Evolutionary conservation across 2,797 vertebrate species (phyloP), one percentile per base, ranked within the genome.

Genomic region (Pipistrellus pipistrellus): DNA sequence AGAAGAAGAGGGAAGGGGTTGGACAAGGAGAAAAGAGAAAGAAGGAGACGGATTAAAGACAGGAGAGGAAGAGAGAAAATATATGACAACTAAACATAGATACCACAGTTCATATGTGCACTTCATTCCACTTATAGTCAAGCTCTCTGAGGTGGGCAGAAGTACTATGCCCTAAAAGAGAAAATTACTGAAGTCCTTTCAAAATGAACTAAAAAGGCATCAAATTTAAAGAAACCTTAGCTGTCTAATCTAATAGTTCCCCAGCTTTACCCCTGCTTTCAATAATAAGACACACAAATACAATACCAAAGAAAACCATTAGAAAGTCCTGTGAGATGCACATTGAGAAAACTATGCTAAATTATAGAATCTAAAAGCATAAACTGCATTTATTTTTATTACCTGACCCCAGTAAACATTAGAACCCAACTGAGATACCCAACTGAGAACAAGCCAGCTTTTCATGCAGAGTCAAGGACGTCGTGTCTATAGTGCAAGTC

Each of bases 141-240:
- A 23, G 23, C 35, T 88, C 27, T 73, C 57, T 93, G 14, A 73
- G 46, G 44, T 69, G 44, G 25, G 27, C 46, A 44, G 14, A n/a
- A 64, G 23, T 23, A 41, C 14, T 73, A 62, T 7, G 15, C 25
- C 72, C 72, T 14, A 55, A 89, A 94, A 88, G 23, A 75, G 9
- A 91, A 94, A 88, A 69, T 46, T 10, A 53, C 51, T 82, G 17
- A 81, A 55, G 15, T 48, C 38, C 20, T 92, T 93, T 90, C 25
- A 89, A 35, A 91, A 38, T 35, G 21, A 68, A 69, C 38, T 82
- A n/a, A 93, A 90, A 66, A 57, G 4, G 18, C 8, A 93, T 6
- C 38, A 62, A 53, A 4, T 72, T 78, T 78, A 55, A 51, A 91
- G 62, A 91, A 38, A 15, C 8, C 44, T 53, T 78, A 35, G 32